Conservation (phyloP, 2,797 vertebrate species). For the Ataeniobius toweri region DNA sequence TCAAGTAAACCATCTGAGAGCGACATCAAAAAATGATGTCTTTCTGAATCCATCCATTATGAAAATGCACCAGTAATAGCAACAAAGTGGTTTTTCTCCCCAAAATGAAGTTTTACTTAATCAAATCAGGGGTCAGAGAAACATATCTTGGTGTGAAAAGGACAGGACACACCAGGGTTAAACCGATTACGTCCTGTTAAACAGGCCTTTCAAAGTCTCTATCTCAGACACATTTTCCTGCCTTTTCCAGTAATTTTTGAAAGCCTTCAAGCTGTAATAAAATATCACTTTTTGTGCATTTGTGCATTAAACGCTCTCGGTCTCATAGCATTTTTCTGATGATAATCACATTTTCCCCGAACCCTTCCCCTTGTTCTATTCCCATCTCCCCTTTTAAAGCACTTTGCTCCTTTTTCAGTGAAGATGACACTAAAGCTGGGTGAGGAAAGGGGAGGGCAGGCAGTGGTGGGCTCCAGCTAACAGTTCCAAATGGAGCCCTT, state of each 20-base stretch:
- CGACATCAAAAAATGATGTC: constrained; percentile 72
- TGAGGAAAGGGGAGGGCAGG: constrained; percentile 21
- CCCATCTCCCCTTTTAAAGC: constrained; percentile 81
- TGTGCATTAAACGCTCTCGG: constrained; percentile 84
- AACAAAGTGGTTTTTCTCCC: constrained; percentile 86
- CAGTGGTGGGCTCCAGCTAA: constrained; percentile 37
- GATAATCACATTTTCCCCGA: constrained; percentile 81
- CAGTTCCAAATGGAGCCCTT: constrained; percentile 64
- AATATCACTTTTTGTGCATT: constrained; percentile 88
- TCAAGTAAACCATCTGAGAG: constrained; percentile 73
- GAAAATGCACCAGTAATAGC: constrained; percentile 84
- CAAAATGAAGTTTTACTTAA: constrained; percentile 84
- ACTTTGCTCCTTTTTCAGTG: constrained; percentile 80
- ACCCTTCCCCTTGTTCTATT: constrained; percentile 68
- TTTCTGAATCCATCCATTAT: constrained; percentile 71
- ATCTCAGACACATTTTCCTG: constrained; percentile 87
- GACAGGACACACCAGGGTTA: constrained; percentile 86
- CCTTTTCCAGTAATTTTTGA: constrained; percentile 88
- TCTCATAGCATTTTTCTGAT: constrained; percentile 78
- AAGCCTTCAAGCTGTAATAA: constrained; percentile 88
- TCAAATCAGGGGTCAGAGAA: constrained; percentile 83
- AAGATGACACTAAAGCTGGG: constrained; percentile 77
- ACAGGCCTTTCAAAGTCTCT: constrained; percentile 82
- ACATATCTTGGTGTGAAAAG: constrained; percentile 81
- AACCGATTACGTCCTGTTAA: constrained; percentile 83